Percentiles rank a stretch among this genome's conserved stretches.
phyloP scores from a whole-genome alignment of 2,888 invertebrate genomes.

The Tachina grossa region DNA sequence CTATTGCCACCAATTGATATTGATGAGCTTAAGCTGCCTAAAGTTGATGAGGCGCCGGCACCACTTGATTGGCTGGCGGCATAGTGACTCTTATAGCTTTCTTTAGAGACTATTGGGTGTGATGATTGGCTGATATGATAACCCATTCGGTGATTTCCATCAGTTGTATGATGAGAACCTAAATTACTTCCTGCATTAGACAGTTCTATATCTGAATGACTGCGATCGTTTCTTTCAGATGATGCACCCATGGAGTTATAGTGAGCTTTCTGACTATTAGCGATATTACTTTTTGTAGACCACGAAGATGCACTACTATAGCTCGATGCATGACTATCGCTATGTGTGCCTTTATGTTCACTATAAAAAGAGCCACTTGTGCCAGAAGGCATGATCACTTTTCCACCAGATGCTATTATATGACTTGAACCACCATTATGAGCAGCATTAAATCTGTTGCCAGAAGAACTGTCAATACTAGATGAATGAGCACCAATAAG shows the following conservation, averaged over 20 bases:
- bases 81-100: neutral
- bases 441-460: neutral
- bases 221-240: neutral
- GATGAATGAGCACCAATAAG: neutral
- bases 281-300: constrained; percentile 7
- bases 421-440: neutral
- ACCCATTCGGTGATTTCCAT: neutral
- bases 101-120: neutral
- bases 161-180: neutral
- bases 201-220: neutral
- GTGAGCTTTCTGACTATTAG: constrained; percentile 15
- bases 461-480: neutral
- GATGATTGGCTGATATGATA: neutral
- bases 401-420: neutral
- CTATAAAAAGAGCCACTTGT: neutral
- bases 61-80: neutral
- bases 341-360: neutral
- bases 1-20: neutral
- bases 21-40: neutral
- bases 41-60: neutral
- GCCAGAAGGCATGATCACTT: neutral
- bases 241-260: neutral
- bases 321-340: neutral
- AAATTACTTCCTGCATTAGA: too few species aligned
- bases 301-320: neutral